Conservation (phyloP, 2,113 vertebrate species). For the Mungos mungo region DNA sequence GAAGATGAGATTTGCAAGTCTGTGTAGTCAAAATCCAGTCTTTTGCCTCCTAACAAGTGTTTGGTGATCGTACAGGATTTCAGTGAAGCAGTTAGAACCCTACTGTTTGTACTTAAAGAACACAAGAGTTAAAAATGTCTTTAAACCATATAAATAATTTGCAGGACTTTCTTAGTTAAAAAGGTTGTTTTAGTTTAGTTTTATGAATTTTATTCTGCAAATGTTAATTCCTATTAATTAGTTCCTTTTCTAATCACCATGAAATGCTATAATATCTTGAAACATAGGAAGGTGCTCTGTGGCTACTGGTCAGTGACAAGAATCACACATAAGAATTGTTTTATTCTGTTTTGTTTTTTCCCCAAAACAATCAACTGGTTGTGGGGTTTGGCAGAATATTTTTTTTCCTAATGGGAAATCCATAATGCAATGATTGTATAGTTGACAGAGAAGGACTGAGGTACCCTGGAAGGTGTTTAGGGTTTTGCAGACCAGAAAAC, state of each 20-base stretch:
- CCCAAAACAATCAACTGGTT: neutral
- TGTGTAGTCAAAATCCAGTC: neutral
- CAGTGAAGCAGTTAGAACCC: neutral
- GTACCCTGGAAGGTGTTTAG: neutral
- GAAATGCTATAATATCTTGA: neutral
- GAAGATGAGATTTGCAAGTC: neutral
- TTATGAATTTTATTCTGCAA: neutral
- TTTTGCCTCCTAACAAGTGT: neutral
- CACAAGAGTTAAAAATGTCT: neutral
- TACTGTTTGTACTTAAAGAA: neutral
- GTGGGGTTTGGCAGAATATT: neutral
- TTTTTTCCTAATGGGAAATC: neutral
- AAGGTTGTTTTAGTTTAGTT: neutral
- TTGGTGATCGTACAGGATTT: neutral
- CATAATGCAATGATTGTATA: neutral
- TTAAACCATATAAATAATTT: neutral
- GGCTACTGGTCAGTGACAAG: neutral
- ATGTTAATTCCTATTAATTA: neutral
- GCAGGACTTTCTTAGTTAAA: neutral
- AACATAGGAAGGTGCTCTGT: neutral
- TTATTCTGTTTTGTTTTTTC: neutral
- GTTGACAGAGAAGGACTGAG: neutral
- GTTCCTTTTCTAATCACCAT: neutral
- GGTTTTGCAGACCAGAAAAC: neutral
- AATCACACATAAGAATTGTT: neutral